phyloP scores from a whole-genome alignment of 2,797 vertebrate species.

The Xiphorhynchus erythropygius region DNA sequence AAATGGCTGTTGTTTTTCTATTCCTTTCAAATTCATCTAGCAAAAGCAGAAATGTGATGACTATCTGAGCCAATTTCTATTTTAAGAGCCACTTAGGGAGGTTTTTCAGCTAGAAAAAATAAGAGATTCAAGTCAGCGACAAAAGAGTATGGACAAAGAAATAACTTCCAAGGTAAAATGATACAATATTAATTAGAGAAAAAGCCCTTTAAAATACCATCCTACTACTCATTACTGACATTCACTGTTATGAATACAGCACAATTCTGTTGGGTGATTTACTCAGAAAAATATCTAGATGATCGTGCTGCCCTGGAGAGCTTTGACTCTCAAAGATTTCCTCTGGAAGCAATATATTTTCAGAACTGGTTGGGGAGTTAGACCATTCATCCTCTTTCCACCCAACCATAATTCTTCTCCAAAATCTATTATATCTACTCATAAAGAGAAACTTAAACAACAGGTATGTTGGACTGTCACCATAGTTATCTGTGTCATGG shows the following conservation, averaged over 20 bases:
- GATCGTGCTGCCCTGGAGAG: neutral
- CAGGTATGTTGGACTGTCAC: conserved; percentile 37
- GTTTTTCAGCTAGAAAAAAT: neutral
- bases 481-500: conserved; percentile 13
- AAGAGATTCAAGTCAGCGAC: neutral
- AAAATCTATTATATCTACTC: neutral
- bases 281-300: neutral
- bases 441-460: conserved; percentile 1
- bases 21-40: conserved; percentile 18
- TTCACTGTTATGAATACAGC: neutral
- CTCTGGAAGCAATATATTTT: neutral
- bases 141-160: neutral
- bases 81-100: neutral
- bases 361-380: neutral
- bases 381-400: conserved; percentile 1
- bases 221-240: neutral
- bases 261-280: neutral
- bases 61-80: neutral
- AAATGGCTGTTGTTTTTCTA: neutral
- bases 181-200: neutral
- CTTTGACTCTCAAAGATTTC: neutral
- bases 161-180: neutral
- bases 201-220: neutral
- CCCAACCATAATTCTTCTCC: neutral
- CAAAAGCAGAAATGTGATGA: conserved; percentile 2